Base-by-base conservation (phyloP, 2,113 vertebrate genomes). In the Leptodactylus fuscus region DNA sequence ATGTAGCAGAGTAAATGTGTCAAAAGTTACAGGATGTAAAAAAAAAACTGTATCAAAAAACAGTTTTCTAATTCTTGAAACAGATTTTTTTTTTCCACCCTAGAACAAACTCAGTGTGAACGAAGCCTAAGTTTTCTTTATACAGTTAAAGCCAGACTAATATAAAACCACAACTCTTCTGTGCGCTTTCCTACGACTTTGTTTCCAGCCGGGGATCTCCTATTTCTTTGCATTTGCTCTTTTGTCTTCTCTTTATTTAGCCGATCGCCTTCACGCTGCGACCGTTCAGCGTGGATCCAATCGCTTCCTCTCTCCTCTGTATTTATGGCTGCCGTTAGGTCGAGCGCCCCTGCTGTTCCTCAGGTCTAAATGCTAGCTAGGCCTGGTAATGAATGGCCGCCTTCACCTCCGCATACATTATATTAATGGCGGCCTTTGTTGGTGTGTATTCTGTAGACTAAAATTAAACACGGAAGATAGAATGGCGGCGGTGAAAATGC, bases 191-290 rank as follows among this genome's bases (percentile, higher is more conserved):
- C n/a, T 77, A 27, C 13, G 51, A 71, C 41, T 77, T 71, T 36
- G 36, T 62, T 18, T 49, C 27, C 48, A 12, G 36, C 55, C 27
- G 29, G 82, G 41, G 44, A 38, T 3, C 82, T 67, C n/a, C 36
- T 27, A 20, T 77, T 84, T 67, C 58, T 22, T 34, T 84, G n/a
- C 16, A 51, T 77, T 67, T 16, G 16, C 27, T 10, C 36, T 71
- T 75, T 75, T 58, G 12, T 46, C 13, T 49, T 67, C 46, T 81
- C 62, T 70, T 70, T 81, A 44, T 81, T n/a, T 55, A 78, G 29
- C 62, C 18, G 24, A 16, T 15, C 34, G 8, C 12, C 22, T 29
- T 41, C 71, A 29, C 16, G 41, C 71, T 74, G 71, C 44, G 24
- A 27, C 70, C 11, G 5, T 74, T 74, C 44, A 11, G 48, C 7